phyloP scores from a whole-genome alignment of 1,140 invertebrate species.

The Dufourea novaeangliae region DNA sequence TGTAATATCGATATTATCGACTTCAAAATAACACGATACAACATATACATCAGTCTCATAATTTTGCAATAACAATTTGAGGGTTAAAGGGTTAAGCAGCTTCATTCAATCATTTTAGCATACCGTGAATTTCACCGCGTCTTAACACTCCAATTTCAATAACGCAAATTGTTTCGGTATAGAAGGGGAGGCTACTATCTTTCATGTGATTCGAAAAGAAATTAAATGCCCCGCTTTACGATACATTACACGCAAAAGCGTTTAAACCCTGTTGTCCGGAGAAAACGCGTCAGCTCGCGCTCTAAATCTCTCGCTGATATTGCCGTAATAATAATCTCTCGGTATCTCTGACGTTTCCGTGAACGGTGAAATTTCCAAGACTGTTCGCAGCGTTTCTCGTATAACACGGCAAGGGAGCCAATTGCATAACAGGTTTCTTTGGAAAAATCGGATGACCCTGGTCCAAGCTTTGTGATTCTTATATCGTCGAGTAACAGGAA shows the following conservation, averaged over 20 bases:
- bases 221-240: background rate
- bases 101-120: too few species aligned
- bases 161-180: too few species aligned
- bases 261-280: background rate
- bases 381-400: background rate
- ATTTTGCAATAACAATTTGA: too few species aligned
- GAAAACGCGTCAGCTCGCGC: background rate
- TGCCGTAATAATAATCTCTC: conserved; percentile 1
- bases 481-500: too few species aligned
- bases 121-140: background rate
- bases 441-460: too few species aligned
- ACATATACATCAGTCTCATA: too few species aligned
- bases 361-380: background rate
- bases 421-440: background rate
- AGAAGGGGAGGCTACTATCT: too few species aligned
- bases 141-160: background rate
- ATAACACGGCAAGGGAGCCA: too few species aligned
- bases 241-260: background rate
- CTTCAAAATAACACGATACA: too few species aligned
- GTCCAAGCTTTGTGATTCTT: too few species aligned
- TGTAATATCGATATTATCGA: too few species aligned
- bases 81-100: too few species aligned
- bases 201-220: background rate
- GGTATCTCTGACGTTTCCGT: background rate
- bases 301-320: conserved; percentile 1